phyloP scores from a whole-genome alignment of 2,797 vertebrate genomes.

The Urocyon cinereoargenteus region DNA sequence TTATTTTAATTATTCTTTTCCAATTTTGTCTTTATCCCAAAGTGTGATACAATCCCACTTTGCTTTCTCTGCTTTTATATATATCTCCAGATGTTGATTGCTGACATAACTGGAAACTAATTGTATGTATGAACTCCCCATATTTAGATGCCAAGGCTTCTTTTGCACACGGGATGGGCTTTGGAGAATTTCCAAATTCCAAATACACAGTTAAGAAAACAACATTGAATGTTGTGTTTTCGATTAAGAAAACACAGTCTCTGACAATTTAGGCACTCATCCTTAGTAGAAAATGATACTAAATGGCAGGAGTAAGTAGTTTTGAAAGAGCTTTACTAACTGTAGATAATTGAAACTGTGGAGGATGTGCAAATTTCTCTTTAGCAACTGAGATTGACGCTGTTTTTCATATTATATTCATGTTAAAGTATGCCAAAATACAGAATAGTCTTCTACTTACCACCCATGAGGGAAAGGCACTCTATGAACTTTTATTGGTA shows the following conservation, averaged over 20 bases:
- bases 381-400: constrained; percentile 67
- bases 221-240: constrained; percentile 77
- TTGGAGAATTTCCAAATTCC: constrained; percentile 81
- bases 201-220: constrained; percentile 62
- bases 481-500: constrained; percentile 53
- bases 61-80: constrained; percentile 56
- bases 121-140: not conserved
- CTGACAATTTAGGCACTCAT: constrained; percentile 66
- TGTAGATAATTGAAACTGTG: constrained; percentile 63
- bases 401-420: constrained; percentile 61
- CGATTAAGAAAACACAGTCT: constrained; percentile 59
- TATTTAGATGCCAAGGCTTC: constrained; percentile 60
- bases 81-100: constrained; percentile 30
- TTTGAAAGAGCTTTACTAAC: constrained; percentile 59
- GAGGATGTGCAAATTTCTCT: constrained; percentile 56
- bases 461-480: constrained; percentile 50
- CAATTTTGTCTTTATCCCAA: constrained; percentile 44
- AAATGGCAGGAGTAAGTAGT: constrained; percentile 74
- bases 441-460: constrained; percentile 48
- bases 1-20: constrained; percentile 16
- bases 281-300: constrained; percentile 69
- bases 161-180: constrained; percentile 53
- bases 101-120: constrained; percentile 38
- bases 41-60: not conserved
- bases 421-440: constrained; percentile 68